These are phyloP conservation scores for Anastatus disparis DNA, from an alignment of 1,140 invertebrate genomes.

Conservation along the genomic window DNA sequence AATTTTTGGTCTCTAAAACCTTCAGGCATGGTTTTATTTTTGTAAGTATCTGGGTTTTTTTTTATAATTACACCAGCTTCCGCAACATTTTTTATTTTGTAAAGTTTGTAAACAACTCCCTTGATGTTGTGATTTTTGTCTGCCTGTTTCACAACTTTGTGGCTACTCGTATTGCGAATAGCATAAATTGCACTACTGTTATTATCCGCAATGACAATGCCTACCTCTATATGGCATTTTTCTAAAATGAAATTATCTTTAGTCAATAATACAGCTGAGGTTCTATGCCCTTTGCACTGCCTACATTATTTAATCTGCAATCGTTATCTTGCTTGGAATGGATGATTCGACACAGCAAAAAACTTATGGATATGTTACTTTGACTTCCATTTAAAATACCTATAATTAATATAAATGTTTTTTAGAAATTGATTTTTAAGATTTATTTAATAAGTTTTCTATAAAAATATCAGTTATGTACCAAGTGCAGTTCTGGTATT, in stretches of 20 bases:
- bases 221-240: constrained; percentile 16
- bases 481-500: no score
- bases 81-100: constrained; percentile 22
- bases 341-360: neutral
- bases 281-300: no score
- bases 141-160: constrained; percentile 20
- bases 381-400: neutral
- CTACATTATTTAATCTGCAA: no score
- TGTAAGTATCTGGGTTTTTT: constrained; percentile 21
- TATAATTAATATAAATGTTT: neutral
- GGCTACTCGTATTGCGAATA: neutral
- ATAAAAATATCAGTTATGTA: no score
- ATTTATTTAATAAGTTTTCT: no score
- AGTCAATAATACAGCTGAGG: no score
- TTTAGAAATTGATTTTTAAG: neutral
- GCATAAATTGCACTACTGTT: constrained; percentile 21
- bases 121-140: constrained; percentile 7
- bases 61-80: constrained; percentile 33
- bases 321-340: neutral
- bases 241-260: constrained; percentile 18
- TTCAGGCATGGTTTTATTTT: constrained; percentile 25
- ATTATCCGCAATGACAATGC: constrained; percentile 27
- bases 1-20: constrained; percentile 33
- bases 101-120: constrained; percentile 1
- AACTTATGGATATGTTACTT: constrained; percentile 4